Evolutionary conservation across 2,113 vertebrate species (phyloP).

Genomic region (Centropristis striata): DNA sequence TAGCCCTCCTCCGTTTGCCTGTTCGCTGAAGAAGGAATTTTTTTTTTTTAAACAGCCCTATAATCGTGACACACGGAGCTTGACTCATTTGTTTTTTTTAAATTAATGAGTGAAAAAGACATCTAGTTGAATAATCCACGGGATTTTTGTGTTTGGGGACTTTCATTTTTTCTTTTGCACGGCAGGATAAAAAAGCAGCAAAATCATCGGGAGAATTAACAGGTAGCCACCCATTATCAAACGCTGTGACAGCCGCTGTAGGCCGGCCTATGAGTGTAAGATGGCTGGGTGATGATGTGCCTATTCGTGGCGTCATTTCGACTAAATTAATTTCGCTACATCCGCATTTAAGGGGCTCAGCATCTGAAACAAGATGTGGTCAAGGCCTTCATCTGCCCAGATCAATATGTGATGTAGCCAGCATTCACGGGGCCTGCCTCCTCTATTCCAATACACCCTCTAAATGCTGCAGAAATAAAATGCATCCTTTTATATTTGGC

Average conservation of each 20-base stretch:
- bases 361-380: constrained; percentile 36
- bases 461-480: constrained; percentile 28
- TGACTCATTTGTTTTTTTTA: constrained; percentile 39
- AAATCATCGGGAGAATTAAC: constrained; percentile 76
- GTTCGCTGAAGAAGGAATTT: constrained; percentile 61
- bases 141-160: constrained; percentile 34
- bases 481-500: not conserved
- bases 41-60: constrained; percentile 22
- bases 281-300: constrained; percentile 68
- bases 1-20: constrained; percentile 70
- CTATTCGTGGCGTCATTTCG: constrained; percentile 55
- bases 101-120: constrained; percentile 48
- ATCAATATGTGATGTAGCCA: constrained; percentile 58
- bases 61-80: constrained; percentile 68
- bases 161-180: constrained; percentile 35
- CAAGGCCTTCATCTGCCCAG: constrained; percentile 43
- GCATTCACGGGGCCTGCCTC: constrained; percentile 25
- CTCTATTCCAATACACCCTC: constrained; percentile 8
- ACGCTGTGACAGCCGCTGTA: constrained; percentile 50
- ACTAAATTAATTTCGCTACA: constrained; percentile 42
- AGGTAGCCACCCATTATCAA: constrained; percentile 80
- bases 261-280: constrained; percentile 52
- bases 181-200: constrained; percentile 26
- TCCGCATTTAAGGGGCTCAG: constrained; percentile 48
- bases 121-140: constrained; percentile 17